Base-by-base conservation (phyloP, 1,140 invertebrate genomes). In the Mamestra configurata region DNA sequence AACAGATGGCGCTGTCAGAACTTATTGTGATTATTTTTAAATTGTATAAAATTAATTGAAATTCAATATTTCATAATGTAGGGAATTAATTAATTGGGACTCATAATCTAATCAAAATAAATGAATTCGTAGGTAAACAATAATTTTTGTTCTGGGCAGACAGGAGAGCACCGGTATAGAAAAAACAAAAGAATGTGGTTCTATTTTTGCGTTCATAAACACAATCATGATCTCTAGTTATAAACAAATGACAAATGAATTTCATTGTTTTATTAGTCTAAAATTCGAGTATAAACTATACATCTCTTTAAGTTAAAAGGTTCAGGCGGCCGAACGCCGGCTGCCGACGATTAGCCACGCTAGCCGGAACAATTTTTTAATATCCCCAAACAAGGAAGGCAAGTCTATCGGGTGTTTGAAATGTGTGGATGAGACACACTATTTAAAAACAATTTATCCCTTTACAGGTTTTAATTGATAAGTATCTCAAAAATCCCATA, bases 311-410 rank as follows among this genome's bases (percentile, higher is more conserved):
- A 70, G 77, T 79, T 66, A n/a, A 8, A 43, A 66, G 20, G 37
- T 46, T 49, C 57, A 73, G 82, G 53, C 79, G 86, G 81, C 85
- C 79, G 82, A 88, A 83, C 90, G 88, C 89, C 93, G 92, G 92
- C 90, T 94, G 93, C 82, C 61, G 79, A 70, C 92, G 90, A 93
- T 94, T 94, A 94, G 93, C 89, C 92, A 93, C 92, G 93, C 88
- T 94, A 91, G 93, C 92, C 93, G 92, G 93, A 93, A 94, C 93
- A 94, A 92, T 94, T 94, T 93, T 94, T 93, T 94, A 94, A 94
- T 94, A 94, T 93, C 92, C 91, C 89, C 92, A 93, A 92, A 94
- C 92, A 93, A 93, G 89, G 88, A 92, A 93, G 85, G 89, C 89
- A 86, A 88, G 81, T 83, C 83, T 78, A 49, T 84, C 73, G 70